Conservation (phyloP, 2,888 invertebrate species). For the Sarcophaga rosellei region DNA sequence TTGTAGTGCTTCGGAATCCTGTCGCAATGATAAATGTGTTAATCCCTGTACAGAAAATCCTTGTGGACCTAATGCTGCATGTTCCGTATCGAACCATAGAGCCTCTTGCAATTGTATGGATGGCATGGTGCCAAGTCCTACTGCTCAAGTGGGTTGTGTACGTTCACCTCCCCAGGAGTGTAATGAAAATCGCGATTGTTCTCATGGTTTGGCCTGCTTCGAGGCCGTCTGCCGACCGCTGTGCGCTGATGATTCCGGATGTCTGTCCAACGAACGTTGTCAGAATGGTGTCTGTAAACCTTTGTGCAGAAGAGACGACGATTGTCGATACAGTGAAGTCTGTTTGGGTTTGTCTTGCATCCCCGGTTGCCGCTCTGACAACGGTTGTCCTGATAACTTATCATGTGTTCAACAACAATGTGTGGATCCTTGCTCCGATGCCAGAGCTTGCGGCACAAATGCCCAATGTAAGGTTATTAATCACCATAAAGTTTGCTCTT, state of each 20-base stretch:
- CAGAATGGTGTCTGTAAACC: slow-evolving; percentile 90
- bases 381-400: slow-evolving; percentile 87
- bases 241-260: slow-evolving; percentile 89
- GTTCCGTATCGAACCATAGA: slow-evolving; percentile 90
- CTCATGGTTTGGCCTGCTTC: slow-evolving; percentile 87
- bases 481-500: slow-evolving; percentile 89
- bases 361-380: slow-evolving; percentile 90
- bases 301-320: slow-evolving; percentile 91
- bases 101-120: slow-evolving; percentile 90
- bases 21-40: slow-evolving; percentile 89
- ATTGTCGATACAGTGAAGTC: slow-evolving; percentile 93
- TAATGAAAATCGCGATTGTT: slow-evolving; percentile 89
- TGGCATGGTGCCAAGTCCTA: slow-evolving; percentile 92
- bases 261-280: slow-evolving; percentile 89
- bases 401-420: slow-evolving; percentile 92
- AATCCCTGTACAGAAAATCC: slow-evolving; percentile 90
- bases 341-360: slow-evolving; percentile 91
- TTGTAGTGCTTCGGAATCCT: slow-evolving; percentile 92
- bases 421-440: slow-evolving; percentile 87
- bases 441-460: slow-evolving; percentile 92
- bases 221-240: slow-evolving; percentile 89
- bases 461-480: slow-evolving; percentile 87
- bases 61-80: slow-evolving; percentile 92
- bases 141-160: slow-evolving; percentile 93
- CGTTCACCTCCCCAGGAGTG: slow-evolving; percentile 90